Percentiles rank a stretch among this genome's conserved stretches.
phyloP scores from a whole-genome alignment of 2,888 invertebrate species.

The Lasioglossum oenotherae region DNA sequence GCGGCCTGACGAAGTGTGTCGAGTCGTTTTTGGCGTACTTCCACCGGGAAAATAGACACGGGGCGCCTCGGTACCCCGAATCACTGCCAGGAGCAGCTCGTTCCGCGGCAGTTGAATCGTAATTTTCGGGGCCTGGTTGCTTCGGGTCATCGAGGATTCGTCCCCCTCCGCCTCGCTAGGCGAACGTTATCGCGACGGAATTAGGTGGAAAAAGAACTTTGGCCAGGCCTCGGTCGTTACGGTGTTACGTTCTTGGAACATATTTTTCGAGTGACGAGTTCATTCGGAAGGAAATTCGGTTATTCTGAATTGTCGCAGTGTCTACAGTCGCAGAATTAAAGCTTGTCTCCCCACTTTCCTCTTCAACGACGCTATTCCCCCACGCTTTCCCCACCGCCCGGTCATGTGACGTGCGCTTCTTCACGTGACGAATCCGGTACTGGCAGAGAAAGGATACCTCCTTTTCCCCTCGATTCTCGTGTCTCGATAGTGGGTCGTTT shows the following conservation, averaged over 20 bases:
- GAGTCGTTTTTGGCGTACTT: constrained; percentile 66
- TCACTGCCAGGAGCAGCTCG: constrained; percentile 48
- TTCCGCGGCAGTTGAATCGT: constrained; percentile 36
- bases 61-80: constrained; percentile 49
- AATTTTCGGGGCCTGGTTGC: constrained; percentile 41
- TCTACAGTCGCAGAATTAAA: no score
- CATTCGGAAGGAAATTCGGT: neutral
- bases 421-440: no score
- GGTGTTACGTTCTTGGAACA: neutral
- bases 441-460: no score
- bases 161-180: no score
- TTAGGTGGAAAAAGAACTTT: constrained; percentile 9
- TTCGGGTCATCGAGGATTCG: constrained; percentile 10
- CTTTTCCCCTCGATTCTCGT: no score
- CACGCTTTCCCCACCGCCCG: no score
- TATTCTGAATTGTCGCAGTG: neutral
- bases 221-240: constrained; percentile 15
- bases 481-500: no score
- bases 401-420: no score
- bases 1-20: constrained; percentile 57
- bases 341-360: no score
- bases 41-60: constrained; percentile 66
- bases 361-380: no score
- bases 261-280: constrained; percentile 1
- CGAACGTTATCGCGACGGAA: constrained; percentile 12